These are phyloP conservation scores for Phyllotreta cruciferae DNA, from an alignment of 2,888 invertebrate genomes.

Conservation along the genomic window DNA sequence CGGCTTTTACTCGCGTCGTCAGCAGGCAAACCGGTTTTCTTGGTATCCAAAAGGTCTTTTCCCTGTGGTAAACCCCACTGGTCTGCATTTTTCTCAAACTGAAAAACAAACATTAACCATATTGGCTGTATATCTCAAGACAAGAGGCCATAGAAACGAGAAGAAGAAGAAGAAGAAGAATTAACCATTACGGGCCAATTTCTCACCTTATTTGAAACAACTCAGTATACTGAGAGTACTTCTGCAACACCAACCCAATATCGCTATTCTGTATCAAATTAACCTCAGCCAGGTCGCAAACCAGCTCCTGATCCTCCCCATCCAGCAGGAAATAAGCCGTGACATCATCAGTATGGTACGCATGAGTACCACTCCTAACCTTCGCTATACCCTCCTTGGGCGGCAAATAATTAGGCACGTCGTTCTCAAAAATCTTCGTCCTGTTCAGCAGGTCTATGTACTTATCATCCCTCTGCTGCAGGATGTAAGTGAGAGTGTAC, in stretches of 20 bases:
- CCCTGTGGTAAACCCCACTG: slow-evolving; percentile 44
- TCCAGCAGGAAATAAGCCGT: slow-evolving; percentile 58
- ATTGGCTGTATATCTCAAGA: too few species aligned
- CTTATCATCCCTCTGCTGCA: slow-evolving; percentile 42
- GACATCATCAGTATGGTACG: slow-evolving; percentile 63
- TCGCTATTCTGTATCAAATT: slow-evolving; percentile 49
- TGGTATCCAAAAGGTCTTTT: slow-evolving; percentile 46
- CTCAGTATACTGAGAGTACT: slow-evolving; percentile 56
- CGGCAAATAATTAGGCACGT: slow-evolving; percentile 37
- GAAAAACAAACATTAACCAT: too few species aligned
- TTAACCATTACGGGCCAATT: too few species aligned
- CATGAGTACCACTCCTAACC: slow-evolving; percentile 62
- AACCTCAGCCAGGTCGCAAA: slow-evolving; percentile 61
- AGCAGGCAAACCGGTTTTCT: slow-evolving; percentile 50
- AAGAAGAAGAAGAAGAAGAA: background rate
- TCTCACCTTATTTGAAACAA: slow-evolving; percentile 51
- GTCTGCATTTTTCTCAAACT: slow-evolving; percentile 48
- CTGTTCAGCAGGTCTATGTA: slow-evolving; percentile 44
- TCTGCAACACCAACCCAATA: slow-evolving; percentile 57
- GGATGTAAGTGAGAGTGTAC: slow-evolving; percentile 58
- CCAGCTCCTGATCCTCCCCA: slow-evolving; percentile 59
- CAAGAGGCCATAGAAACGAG: background rate
- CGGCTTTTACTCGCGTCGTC: slow-evolving; percentile 45
- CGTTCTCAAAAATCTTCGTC: slow-evolving; percentile 43
- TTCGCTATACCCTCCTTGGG: slow-evolving; percentile 56